Evolutionary conservation across 2,797 vertebrate species (phyloP), one percentile per base, ranked within the genome.

Genomic region (Labroides dimidiatus): DNA sequence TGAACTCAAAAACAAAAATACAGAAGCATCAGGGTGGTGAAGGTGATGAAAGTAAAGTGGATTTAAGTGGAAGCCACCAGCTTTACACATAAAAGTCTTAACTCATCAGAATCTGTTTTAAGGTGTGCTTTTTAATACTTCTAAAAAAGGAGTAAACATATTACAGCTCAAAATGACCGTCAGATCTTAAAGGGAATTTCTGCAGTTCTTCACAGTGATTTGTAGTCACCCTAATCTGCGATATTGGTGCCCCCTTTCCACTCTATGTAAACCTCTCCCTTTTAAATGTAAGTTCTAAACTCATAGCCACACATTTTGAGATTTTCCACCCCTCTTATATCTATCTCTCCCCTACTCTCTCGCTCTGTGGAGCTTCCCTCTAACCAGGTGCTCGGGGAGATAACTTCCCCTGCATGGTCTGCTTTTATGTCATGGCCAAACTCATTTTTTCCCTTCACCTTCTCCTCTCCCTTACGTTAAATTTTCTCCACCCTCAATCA

Each of bases 321-420:
- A 23, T 16, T 33, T 51, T 16, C 19, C 41, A 23, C 20, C 4
- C 0, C 47, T 57, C 44, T 44, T 19, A 8, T 36, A 68, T 37
- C 45, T 64, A 27, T 48, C 48, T 20, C 58, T 47, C 2, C 24
- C 33, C n/a, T 27, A 9, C 30, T n/a, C 53, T 62, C 53, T 16
- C 21, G 30, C 61, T 68, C 19, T 10, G 6, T 21, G 45, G 16
- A 4, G 48, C 20, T 80, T 69, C 42, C 39, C 68, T 13, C 75
- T 62, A 45, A 53, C 75, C 82, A 67, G 75, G 75, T 89, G 81
- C 80, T 83, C 42, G 59, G 51, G 65, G 76, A 85, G 86, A 87
- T 80, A 86, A 78, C 81, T 72, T 36, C 79, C 75, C 70, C 75
- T 62, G n/a, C 58, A 33, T 23, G 44, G 12, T 78, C 39, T 45